These are phyloP conservation scores for Alces alces DNA, from an alignment of 2,113 vertebrate genomes.

Conservation along the genomic window DNA sequence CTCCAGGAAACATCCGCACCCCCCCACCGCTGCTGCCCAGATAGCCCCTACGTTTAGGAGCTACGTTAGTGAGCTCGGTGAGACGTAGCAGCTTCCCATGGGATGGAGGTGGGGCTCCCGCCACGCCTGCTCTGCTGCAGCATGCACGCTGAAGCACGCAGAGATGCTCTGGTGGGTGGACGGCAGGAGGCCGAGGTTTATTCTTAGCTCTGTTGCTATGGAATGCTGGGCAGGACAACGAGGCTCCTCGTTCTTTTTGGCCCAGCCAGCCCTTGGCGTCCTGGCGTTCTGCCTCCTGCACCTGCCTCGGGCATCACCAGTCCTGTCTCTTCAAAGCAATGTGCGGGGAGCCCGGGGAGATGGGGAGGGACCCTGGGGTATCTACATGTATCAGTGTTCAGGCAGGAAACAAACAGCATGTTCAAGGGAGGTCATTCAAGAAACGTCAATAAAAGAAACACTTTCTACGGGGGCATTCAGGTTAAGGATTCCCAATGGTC, in stretches of 20 bases:
- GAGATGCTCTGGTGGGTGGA: background rate
- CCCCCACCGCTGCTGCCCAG: background rate
- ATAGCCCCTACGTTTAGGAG: background rate
- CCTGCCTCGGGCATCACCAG: background rate
- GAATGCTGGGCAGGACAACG: background rate
- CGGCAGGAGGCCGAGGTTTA: background rate
- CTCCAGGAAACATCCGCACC: background rate
- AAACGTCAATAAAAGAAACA: background rate
- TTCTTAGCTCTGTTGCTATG: slow-evolving; percentile 12
- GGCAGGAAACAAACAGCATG: background rate
- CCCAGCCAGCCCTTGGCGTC: background rate
- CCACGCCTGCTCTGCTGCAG: background rate
- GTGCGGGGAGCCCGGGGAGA: background rate
- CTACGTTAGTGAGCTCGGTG: background rate
- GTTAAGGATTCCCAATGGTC: background rate
- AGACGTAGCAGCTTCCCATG: too few relatives aligned
- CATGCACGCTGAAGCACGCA: background rate
- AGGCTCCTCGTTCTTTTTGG: background rate
- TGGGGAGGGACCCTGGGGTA: background rate
- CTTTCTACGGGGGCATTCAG: background rate
- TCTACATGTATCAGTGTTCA: background rate
- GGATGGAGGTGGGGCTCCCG: too few relatives aligned
- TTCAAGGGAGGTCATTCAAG: background rate
- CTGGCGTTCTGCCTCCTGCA: background rate
- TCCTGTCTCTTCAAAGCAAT: background rate